These are phyloP conservation scores for Mugil cephalus DNA, from an alignment of 2,113 vertebrate species.

Conservation along the genomic window DNA sequence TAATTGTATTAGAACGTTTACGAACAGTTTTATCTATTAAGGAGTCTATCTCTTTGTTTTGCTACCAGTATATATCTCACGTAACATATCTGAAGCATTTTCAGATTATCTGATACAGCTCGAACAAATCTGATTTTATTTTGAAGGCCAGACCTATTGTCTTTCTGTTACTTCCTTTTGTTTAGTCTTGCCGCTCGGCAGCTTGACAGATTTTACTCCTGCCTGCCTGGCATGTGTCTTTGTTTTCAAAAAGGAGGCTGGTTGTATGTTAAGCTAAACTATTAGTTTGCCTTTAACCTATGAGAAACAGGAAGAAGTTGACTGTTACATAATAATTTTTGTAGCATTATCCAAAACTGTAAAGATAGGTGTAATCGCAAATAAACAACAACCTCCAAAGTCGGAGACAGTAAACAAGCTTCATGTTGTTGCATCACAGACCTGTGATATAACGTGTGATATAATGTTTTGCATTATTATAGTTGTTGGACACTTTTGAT, in stretches of 20 bases:
- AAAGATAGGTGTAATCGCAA: too few relatives aligned
- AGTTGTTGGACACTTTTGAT: too few relatives aligned
- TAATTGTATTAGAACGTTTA: too few relatives aligned
- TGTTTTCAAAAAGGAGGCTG: constrained; percentile 41
- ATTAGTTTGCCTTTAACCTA: background rate
- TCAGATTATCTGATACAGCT: background rate
- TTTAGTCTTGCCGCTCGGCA: background rate
- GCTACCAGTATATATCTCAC: background rate
- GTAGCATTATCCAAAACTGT: background rate
- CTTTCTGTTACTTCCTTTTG: background rate
- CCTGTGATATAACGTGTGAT: background rate
- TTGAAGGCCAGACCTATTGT: background rate
- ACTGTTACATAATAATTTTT: background rate
- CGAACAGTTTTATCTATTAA: too few relatives aligned
- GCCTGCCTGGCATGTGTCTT: constrained; percentile 40
- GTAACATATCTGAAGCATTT: background rate
- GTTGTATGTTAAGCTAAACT: background rate
- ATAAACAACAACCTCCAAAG: background rate
- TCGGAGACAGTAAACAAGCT: background rate
- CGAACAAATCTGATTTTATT: constrained; percentile 30
- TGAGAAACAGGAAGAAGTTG: background rate
- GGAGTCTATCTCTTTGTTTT: too few relatives aligned
- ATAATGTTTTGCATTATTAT: background rate
- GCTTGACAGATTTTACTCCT: background rate
- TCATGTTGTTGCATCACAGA: background rate